A percentile compares a stretch with the other conserved stretches of the same genome.
Conservation (phyloP, 1,140 invertebrate species). For the Copidosoma floridanum region DNA sequence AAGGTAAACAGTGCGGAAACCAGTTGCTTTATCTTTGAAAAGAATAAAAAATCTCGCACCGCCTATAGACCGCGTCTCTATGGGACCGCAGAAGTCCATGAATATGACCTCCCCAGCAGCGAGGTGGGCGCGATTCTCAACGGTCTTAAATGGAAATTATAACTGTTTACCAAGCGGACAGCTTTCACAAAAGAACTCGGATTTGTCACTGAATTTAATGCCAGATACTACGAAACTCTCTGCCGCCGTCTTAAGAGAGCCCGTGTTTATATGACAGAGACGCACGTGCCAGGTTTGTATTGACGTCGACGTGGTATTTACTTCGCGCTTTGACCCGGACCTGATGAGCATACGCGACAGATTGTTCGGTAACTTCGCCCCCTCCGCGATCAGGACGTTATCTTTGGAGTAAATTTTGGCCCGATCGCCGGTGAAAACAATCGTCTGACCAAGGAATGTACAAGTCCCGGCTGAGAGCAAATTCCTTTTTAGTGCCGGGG, state of each 20-base stretch:
- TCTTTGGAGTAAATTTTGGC: slow-evolving; percentile 24
- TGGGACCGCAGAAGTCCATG: slow-evolving; percentile 50
- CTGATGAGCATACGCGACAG: slow-evolving; percentile 12
- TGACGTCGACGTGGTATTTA: too few relatives aligned
- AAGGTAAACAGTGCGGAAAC: slow-evolving; percentile 50
- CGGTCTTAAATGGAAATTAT: slow-evolving; percentile 28
- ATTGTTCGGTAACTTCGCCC: slow-evolving; percentile 16
- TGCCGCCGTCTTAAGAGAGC: background rate
- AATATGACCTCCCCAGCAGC: slow-evolving; percentile 45
- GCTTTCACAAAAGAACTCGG: slow-evolving; percentile 38
- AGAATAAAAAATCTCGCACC: slow-evolving; percentile 50
- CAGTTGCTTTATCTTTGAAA: slow-evolving; percentile 51
- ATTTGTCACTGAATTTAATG: slow-evolving; percentile 8
- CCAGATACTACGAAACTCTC: background rate
- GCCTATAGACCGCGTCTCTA: slow-evolving; percentile 41
- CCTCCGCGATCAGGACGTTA: slow-evolving; percentile 3
- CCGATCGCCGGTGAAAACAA: slow-evolving; percentile 12
- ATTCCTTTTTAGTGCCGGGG: slow-evolving; percentile 30
- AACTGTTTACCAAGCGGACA: slow-evolving; percentile 35
- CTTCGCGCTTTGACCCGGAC: slow-evolving; percentile 3
- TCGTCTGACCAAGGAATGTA: slow-evolving; percentile 22
- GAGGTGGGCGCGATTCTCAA: slow-evolving; percentile 13
- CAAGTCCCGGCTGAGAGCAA: slow-evolving; percentile 34
- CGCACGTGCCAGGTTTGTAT: background rate
- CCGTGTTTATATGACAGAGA: background rate